Percentiles rank a stretch among this genome's conserved stretches.
phyloP scores from a whole-genome alignment of 1,140 invertebrate species.

The Harlomillsia oculata region DNA sequence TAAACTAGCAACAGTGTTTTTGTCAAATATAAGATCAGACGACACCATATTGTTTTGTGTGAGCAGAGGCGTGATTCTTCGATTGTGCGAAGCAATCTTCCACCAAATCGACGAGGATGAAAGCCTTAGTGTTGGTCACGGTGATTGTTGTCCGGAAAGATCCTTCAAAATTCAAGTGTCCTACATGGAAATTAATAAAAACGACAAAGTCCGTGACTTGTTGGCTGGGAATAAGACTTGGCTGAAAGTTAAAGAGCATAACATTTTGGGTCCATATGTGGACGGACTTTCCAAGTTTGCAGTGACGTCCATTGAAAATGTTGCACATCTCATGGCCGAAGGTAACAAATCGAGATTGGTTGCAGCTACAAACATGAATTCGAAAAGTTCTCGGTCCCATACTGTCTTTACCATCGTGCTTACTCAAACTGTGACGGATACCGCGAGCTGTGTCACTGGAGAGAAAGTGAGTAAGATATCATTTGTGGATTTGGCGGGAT shows the following conservation, averaged over 20 bases:
- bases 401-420: constrained; percentile 95
- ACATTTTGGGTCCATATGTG: constrained; percentile 89
- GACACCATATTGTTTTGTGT: not conserved
- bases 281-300: constrained; percentile 90
- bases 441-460: constrained; percentile 67
- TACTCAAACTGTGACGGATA: constrained; percentile 82
- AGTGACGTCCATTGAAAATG: constrained; percentile 75
- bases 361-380: constrained; percentile 45
- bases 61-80: constrained; percentile 83
- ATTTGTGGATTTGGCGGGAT: constrained; percentile 94
- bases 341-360: constrained; percentile 98
- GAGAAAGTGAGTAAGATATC: constrained; percentile 94
- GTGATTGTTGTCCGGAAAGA: constrained; percentile 56
- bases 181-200: constrained; percentile 99
- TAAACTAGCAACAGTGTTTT: too few species aligned
- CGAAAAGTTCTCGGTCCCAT: constrained; percentile 86
- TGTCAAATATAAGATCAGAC: too few species aligned
- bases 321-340: constrained; percentile 92
- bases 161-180: constrained; percentile 88
- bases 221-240: constrained; percentile 86
- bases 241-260: constrained; percentile 93
- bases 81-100: constrained; percentile 89
- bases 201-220: constrained; percentile 96
- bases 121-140: constrained; percentile 43
- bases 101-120: constrained; percentile 59